phyloP scores from a whole-genome alignment of 1,140 invertebrate species.

The Trachymyrmex cornetzi region DNA sequence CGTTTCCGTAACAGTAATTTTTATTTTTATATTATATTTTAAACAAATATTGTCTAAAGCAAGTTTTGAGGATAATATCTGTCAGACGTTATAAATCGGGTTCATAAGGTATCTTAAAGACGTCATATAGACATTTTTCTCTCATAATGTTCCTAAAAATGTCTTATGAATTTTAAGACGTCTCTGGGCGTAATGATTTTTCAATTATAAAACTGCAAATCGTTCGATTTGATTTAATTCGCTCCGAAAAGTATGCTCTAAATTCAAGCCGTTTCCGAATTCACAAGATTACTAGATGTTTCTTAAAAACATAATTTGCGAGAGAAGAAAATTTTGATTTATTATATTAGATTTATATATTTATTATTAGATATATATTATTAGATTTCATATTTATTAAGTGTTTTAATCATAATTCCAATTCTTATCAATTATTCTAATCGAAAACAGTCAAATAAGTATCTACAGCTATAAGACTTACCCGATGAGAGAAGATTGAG shows the following conservation, averaged over 20 bases:
- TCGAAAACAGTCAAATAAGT: neutral
- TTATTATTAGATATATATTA: neutral
- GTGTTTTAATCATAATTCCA: neutral
- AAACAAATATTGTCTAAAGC: no score
- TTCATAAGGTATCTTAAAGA: no score
- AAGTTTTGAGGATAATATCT: no score
- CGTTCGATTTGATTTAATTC: neutral
- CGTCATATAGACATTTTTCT: no score
- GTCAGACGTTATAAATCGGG: no score
- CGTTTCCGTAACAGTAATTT: no score
- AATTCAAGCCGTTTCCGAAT: neutral
- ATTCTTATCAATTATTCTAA: neutral
- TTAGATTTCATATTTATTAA: neutral
- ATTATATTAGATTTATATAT: neutral
- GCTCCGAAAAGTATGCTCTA: neutral
- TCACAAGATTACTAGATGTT: neutral
- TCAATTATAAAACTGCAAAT: neutral
- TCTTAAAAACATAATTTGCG: neutral
- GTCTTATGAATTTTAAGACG: no score
- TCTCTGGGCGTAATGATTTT: neutral
- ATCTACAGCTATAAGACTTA: slow-evolving; percentile 19
- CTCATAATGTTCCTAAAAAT: no score
- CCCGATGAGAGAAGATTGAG: neutral
- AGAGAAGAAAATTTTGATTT: neutral
- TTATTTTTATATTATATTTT: no score